These are phyloP conservation scores for Chlorospingus flavigularis DNA, from an alignment of 2,797 vertebrate genomes.

Conservation along the genomic window DNA sequence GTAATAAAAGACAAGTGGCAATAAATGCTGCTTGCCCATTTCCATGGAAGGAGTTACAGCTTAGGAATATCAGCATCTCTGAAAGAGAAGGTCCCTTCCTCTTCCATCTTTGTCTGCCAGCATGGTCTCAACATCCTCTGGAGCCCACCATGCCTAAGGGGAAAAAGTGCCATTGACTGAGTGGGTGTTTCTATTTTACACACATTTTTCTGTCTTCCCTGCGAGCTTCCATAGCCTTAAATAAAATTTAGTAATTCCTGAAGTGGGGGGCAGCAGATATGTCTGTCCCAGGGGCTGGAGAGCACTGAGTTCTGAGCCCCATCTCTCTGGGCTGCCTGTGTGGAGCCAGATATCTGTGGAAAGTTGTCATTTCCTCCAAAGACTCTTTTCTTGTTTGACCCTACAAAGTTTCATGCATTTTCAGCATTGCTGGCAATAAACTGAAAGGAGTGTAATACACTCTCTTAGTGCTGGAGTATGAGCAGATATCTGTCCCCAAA, in stretches of 20 bases:
- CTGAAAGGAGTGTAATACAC: not conserved
- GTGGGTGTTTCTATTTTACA: not conserved
- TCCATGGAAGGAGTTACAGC: not conserved
- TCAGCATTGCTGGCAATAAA: not conserved
- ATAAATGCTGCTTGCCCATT: not conserved
- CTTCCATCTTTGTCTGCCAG: not conserved
- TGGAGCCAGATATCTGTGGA: not conserved
- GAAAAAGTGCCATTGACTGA: not conserved
- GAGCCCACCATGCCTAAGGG: not conserved
- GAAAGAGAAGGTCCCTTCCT: not conserved
- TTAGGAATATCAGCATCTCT: not conserved
- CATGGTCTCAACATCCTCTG: not conserved
- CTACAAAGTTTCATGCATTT: not conserved
- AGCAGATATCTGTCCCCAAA: not conserved
- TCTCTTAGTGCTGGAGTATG: not conserved
- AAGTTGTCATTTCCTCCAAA: not conserved
- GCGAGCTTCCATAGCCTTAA: not conserved
- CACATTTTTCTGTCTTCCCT: not conserved
- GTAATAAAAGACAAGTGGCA: not conserved
- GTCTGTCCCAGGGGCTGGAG: not conserved
- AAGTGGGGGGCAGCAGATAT: rapidly evolving
- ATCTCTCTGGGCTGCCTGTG: not conserved
- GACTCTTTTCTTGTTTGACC: not conserved
- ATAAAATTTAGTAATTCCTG: not conserved
- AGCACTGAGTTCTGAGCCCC: not conserved